Conservation (phyloP, 2,113 vertebrate species). For the Chionomys nivalis region DNA sequence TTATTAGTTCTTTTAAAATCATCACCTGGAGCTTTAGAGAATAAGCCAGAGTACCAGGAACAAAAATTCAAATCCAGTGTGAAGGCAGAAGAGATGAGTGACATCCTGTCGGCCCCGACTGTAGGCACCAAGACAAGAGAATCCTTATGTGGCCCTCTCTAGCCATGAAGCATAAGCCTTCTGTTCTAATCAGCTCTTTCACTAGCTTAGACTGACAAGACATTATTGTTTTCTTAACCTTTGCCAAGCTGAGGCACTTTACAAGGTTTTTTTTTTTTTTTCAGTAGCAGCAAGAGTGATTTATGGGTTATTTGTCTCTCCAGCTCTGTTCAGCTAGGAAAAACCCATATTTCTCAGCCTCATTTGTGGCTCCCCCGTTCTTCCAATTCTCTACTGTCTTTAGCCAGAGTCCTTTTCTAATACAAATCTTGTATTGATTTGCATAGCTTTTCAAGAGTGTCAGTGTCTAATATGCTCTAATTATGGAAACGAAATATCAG, state of each 20-base stretch:
- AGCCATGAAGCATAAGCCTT: conserved; percentile 17
- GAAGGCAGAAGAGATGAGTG: not conserved
- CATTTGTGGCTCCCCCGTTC: not conserved
- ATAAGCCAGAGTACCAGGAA: conserved; percentile 10
- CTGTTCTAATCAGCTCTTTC: conserved; percentile 46
- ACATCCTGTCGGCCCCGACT: not conserved
- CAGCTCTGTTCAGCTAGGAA: conserved; percentile 50
- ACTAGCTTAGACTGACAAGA: conserved; percentile 56
- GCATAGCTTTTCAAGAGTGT: conserved; percentile 20
- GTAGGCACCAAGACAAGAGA: conserved; percentile 38
- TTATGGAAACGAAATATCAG: conserved; percentile 53
- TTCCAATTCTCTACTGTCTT: conserved; percentile 38
- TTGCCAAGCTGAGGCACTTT: conserved; percentile 64
- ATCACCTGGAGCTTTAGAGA: conserved; percentile 6
- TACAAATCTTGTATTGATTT: conserved; percentile 63
- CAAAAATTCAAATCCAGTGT: conserved; percentile 33
- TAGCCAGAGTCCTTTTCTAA: conserved; percentile 31
- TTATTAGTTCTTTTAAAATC: conserved; percentile 37
- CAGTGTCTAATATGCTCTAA: conserved; percentile 32
- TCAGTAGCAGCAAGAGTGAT: conserved; percentile 64
- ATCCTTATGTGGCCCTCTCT: conserved; percentile 6
- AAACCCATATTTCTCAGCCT: conserved; percentile 53
- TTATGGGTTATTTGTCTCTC: conserved; percentile 57
- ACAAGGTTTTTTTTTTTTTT: conserved; percentile 62
- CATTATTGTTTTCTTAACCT: conserved; percentile 70